These are phyloP conservation scores for Mactra quadrangularis DNA, from an alignment of 1,140 invertebrate species.

Conservation along the genomic window DNA sequence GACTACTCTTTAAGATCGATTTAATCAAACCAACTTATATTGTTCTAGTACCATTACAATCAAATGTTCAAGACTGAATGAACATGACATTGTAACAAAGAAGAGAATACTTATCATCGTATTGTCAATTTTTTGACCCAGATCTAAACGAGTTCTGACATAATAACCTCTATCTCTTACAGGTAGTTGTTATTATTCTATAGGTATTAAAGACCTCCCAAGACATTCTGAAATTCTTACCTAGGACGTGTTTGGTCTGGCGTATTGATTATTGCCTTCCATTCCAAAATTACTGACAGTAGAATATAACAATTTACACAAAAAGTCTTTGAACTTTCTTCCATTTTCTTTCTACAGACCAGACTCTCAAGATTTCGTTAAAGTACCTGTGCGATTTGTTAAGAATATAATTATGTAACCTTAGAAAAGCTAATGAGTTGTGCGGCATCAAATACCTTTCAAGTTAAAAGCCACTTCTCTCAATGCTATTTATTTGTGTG, in stretches of 20 bases:
- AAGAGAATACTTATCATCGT: too few species aligned
- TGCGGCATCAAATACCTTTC: not conserved
- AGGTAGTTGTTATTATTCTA: too few species aligned
- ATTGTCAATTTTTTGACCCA: too few species aligned
- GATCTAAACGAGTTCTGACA: too few species aligned
- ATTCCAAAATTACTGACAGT: constrained; percentile 55
- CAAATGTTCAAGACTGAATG: too few species aligned
- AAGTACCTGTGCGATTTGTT: constrained; percentile 30
- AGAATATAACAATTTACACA: constrained; percentile 54
- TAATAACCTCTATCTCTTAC: too few species aligned
- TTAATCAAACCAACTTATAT: too few species aligned
- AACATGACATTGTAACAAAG: too few species aligned
- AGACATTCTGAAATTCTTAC: constrained; percentile 10
- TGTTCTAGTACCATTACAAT: too few species aligned
- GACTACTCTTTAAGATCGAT: too few species aligned
- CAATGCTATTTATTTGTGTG: too few species aligned
- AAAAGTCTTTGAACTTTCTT: constrained; percentile 57
- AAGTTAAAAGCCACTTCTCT: too few species aligned
- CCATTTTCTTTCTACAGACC: constrained; percentile 6
- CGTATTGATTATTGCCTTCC: constrained; percentile 34
- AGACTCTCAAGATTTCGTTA: constrained; percentile 17
- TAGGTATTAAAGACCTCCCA: constrained; percentile 25
- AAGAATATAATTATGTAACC: constrained; percentile 24
- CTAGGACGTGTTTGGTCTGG: constrained; percentile 55
- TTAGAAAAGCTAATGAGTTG: constrained; percentile 12